A percentile compares a stretch with the other conserved stretches of the same genome.
phyloP scores from a whole-genome alignment of 2,113 vertebrate genomes.

The Dasyornis broadbenti region DNA sequence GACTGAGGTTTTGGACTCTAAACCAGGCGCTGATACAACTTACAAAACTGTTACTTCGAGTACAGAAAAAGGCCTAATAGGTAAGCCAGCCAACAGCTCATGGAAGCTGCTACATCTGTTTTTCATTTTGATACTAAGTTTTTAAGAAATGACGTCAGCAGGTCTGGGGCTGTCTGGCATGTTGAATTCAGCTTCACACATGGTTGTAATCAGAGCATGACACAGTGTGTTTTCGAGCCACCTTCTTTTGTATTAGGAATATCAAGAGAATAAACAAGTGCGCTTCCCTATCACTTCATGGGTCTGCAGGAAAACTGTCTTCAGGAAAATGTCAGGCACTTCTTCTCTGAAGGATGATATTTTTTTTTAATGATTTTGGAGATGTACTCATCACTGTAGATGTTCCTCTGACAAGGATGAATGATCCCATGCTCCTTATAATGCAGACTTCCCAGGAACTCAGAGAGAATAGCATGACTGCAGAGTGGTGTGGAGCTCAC shows the following conservation, averaged over 20 bases:
- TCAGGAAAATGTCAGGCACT: neutral
- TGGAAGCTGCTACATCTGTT: constrained; percentile 14
- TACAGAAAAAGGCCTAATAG: constrained; percentile 95
- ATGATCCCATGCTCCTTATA: neutral
- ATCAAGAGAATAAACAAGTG: neutral
- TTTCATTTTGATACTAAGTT: neutral
- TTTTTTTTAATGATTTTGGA: neutral
- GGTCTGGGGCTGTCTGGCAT: constrained; percentile 32
- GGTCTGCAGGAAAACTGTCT: neutral
- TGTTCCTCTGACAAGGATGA: neutral
- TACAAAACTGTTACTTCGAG: constrained; percentile 97
- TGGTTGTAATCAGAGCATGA: neutral
- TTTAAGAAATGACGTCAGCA: constrained; percentile 15
- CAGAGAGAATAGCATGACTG: neutral
- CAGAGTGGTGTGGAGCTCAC: neutral
- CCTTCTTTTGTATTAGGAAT: neutral
- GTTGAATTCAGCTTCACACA: constrained; percentile 29
- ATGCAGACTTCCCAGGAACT: neutral
- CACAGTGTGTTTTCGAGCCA: neutral
- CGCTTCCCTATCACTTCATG: neutral
- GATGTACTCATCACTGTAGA: neutral
- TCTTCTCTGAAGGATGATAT: neutral
- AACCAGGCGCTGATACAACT: constrained; percentile 72
- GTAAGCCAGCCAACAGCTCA: constrained; percentile 69
- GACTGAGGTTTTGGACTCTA: constrained; percentile 69